A percentile compares a stretch with the other conserved stretches of the same genome.
phyloP scores from a whole-genome alignment of 2,888 invertebrate genomes.

The Aphodius granarius region DNA sequence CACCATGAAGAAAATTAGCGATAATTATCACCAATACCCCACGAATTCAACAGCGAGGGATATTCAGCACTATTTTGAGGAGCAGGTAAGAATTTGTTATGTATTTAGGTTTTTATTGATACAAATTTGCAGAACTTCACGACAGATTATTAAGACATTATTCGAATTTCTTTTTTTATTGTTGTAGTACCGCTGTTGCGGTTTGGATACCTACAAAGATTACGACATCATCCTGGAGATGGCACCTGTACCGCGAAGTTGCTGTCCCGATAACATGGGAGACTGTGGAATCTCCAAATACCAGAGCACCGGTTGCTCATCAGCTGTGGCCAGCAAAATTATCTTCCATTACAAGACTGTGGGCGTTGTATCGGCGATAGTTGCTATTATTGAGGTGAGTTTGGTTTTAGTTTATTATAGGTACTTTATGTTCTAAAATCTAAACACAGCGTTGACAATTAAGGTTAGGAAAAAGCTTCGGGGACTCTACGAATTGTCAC shows the following conservation, averaged over 20 bases:
- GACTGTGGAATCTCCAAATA: not conserved
- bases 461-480: not conserved
- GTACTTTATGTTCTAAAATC: too few relatives aligned
- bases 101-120: constrained; percentile 1
- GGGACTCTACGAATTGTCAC: not conserved
- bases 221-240: constrained; percentile 15
- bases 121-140: too few relatives aligned
- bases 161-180: constrained; percentile 14
- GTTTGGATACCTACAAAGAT: constrained; percentile 18
- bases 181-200: constrained; percentile 26
- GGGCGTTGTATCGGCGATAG: constrained; percentile 22
- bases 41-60: constrained; percentile 8
- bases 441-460: not conserved
- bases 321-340: constrained; percentile 19
- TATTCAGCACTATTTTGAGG: constrained; percentile 20
- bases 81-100: constrained; percentile 21
- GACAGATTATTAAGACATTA: not conserved
- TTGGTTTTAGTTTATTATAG: not conserved
- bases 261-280: constrained; percentile 11
- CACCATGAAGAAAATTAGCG: constrained; percentile 16
- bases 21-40: constrained; percentile 9
- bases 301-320: constrained; percentile 14
- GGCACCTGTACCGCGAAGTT: constrained; percentile 15
- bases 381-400: constrained; percentile 25
- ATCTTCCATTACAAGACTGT: constrained; percentile 25